These are phyloP conservation scores for Trichomalopsis sarcophagae DNA, from an alignment of 1,140 invertebrate genomes.

Conservation along the genomic window DNA sequence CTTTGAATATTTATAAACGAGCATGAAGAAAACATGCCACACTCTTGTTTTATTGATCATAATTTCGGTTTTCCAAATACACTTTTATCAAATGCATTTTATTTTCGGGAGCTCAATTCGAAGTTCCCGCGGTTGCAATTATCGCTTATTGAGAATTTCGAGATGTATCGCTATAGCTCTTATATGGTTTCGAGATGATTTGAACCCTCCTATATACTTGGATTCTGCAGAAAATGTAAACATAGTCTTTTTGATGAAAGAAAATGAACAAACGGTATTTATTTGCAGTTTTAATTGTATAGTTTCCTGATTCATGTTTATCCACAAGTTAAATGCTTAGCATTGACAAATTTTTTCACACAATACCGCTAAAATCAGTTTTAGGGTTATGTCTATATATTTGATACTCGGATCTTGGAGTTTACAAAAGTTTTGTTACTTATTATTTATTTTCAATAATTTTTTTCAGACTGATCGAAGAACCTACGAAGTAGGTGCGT, in stretches of 20 bases:
- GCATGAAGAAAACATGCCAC: too few relatives aligned
- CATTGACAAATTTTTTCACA: background rate
- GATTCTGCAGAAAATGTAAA: background rate
- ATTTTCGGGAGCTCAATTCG: background rate
- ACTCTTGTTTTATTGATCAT: too few relatives aligned
- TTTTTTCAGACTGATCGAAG: slow-evolving; percentile 6
- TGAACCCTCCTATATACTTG: background rate
- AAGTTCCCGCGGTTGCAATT: too few relatives aligned
- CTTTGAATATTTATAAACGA: too few relatives aligned
- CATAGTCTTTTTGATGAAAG: background rate
- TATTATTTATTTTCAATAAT: background rate
- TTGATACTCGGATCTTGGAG: background rate
- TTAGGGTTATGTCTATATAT: slow-evolving; percentile 38
- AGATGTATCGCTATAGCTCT: background rate
- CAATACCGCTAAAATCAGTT: background rate
- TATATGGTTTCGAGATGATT: background rate
- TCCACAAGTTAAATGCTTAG: background rate
- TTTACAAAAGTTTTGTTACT: background rate
- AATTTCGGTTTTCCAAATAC: too few relatives aligned
- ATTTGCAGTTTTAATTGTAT: background rate
- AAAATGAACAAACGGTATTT: background rate
- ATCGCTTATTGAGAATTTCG: background rate
- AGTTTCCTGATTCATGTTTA: background rate
- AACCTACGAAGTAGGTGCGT: background rate
- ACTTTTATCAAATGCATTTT: background rate